phyloP scores from a whole-genome alignment of 2,113 vertebrate genomes.

The Syngnathus typhle region DNA sequence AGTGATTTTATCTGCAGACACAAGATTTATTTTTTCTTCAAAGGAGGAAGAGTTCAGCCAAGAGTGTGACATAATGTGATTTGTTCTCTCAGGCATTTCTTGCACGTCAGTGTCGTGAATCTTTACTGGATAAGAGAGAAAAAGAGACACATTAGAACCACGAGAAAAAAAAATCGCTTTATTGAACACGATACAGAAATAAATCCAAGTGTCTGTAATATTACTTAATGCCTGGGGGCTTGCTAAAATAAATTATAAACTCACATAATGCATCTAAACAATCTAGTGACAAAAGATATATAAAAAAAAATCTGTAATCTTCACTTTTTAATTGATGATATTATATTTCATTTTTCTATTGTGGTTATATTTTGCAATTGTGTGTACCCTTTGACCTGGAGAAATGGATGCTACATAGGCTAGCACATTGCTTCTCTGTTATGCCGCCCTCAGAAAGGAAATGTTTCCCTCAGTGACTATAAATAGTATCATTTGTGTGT shows the following conservation, averaged over 20 bases:
- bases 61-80: background rate
- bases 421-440: too few relatives aligned
- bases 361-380: background rate
- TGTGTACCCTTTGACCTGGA: background rate
- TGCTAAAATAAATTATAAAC: background rate
- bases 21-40: constrained; percentile 8
- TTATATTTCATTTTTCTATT: background rate
- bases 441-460: too few relatives aligned
- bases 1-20: constrained; percentile 14
- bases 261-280: too few relatives aligned
- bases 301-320: background rate
- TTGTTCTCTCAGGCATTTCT: constrained; percentile 7
- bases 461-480: too few relatives aligned
- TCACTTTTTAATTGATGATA: background rate
- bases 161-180: background rate
- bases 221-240: background rate
- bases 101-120: constrained; percentile 2
- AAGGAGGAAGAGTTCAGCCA: background rate
- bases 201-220: constrained; percentile 6
- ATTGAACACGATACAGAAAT: constrained; percentile 5
- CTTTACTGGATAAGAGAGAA: constrained; percentile 5
- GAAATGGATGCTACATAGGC: background rate
- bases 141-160: background rate
- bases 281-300: background rate
- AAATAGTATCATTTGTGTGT: too few relatives aligned